Conservation (phyloP, 2,888 invertebrate species). For the Plutella xylostella region DNA sequence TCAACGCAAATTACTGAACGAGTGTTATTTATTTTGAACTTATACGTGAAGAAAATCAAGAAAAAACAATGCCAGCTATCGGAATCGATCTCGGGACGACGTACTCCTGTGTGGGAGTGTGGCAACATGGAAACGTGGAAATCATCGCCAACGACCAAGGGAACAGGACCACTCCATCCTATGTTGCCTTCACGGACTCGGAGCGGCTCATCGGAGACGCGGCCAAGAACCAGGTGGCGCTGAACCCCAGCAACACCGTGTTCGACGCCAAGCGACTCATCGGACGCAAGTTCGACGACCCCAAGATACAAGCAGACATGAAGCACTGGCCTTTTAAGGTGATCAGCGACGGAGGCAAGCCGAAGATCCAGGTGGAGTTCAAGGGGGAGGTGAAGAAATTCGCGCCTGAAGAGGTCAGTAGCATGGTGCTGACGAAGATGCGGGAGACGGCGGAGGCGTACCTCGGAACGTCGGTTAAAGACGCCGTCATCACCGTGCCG, state of each 20-base stretch:
- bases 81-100: slow-evolving; percentile 70
- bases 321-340: slow-evolving; percentile 88
- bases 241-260: slow-evolving; percentile 80
- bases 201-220: slow-evolving; percentile 78
- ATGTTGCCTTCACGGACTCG: slow-evolving; percentile 79
- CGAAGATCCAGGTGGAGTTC: slow-evolving; percentile 76
- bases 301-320: slow-evolving; percentile 81
- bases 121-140: slow-evolving; percentile 77
- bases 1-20: neutral
- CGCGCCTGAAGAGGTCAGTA: slow-evolving; percentile 78
- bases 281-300: slow-evolving; percentile 79
- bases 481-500: slow-evolving; percentile 85
- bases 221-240: slow-evolving; percentile 77
- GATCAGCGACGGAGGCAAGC: slow-evolving; percentile 73
- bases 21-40: neutral
- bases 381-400: slow-evolving; percentile 74
- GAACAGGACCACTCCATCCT: slow-evolving; percentile 79
- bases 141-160: slow-evolving; percentile 78
- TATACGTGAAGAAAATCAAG: slow-evolving; percentile 12
- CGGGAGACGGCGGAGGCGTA: slow-evolving; percentile 81
- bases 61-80: slow-evolving; percentile 65
- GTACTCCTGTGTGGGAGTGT: slow-evolving; percentile 68
- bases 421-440: slow-evolving; percentile 87
- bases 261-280: slow-evolving; percentile 85
- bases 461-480: slow-evolving; percentile 72